phyloP scores from a whole-genome alignment of 2,797 vertebrate species.

The Hypotaenidia okinawae region DNA sequence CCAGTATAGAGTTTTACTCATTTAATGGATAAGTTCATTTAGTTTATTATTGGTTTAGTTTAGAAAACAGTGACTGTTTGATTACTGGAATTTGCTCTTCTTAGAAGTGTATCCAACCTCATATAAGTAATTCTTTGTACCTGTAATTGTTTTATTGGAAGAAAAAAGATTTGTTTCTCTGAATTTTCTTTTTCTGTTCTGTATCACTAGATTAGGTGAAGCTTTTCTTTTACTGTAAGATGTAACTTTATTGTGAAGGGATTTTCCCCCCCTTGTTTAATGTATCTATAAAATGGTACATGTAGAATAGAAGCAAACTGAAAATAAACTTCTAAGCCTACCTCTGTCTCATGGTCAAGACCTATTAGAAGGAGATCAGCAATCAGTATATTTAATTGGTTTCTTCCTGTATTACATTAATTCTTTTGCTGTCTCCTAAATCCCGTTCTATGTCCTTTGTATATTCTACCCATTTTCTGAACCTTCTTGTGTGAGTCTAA shows the following conservation, averaged over 20 bases:
- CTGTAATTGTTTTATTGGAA: not conserved
- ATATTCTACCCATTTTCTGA: not conserved
- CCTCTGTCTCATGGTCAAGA: not conserved
- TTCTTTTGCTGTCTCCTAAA: not conserved
- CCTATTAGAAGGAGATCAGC: not conserved
- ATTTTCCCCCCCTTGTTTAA: not conserved
- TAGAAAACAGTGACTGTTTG: not conserved
- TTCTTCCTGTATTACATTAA: not conserved
- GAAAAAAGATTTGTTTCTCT: not conserved
- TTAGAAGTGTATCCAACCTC: not conserved
- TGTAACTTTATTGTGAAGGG: not conserved
- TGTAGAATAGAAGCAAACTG: not conserved
- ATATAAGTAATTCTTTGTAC: not conserved
- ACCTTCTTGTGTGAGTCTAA: fast-evolving
- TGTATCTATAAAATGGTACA: not conserved
- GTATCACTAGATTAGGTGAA: not conserved
- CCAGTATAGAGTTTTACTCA: not conserved
- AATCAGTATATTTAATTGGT: not conserved
- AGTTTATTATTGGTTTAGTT: not conserved
- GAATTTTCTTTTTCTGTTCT: not conserved
- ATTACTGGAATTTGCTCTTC: not conserved
- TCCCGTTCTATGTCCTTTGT: not conserved
- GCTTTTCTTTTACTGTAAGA: not conserved
- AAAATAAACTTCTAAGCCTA: not conserved
- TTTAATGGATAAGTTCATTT: not conserved